phyloP scores from a whole-genome alignment of 2,888 invertebrate species.

The Lasioglossum calceatum region DNA sequence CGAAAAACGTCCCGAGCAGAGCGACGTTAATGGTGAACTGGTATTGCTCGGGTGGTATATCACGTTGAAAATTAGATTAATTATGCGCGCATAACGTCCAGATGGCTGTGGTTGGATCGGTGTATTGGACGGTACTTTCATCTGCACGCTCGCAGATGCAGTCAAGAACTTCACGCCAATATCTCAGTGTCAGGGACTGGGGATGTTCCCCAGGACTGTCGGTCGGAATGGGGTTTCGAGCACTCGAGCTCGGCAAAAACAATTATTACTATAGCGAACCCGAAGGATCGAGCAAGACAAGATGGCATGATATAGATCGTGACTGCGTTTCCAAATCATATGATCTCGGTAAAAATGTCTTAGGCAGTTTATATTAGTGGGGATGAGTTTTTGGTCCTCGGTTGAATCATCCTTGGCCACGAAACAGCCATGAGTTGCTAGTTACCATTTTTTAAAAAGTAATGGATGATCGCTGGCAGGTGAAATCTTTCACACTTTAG shows the following conservation, averaged over 20 bases:
- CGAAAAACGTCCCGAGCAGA: not conserved
- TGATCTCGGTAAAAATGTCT: not conserved
- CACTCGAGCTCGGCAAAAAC: not conserved
- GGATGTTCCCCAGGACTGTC: slow-evolving; percentile 10
- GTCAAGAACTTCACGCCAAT: slow-evolving; percentile 46
- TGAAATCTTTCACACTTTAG: not conserved
- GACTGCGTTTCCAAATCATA: not conserved
- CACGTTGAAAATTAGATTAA: slow-evolving; percentile 40
- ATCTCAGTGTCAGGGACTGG: slow-evolving; percentile 32
- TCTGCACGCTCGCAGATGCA: slow-evolving; percentile 40
- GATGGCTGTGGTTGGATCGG: slow-evolving; percentile 57
- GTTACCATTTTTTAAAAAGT: not conserved
- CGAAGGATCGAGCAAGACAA: not conserved
- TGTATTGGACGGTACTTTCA: slow-evolving; percentile 68
- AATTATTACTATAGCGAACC: not conserved
- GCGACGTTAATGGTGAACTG: not conserved
- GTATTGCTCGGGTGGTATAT: slow-evolving; percentile 2
- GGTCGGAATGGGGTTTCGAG: slow-evolving; percentile 4
- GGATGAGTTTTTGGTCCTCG: not conserved
- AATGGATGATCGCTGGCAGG: not conserved
- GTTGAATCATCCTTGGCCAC: not conserved
- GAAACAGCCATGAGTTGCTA: no score
- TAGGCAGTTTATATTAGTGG: no score
- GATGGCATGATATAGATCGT: not conserved
- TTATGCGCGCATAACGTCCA: slow-evolving; percentile 33